phyloP scores from a whole-genome alignment of 2,888 invertebrate species.

The Zygaena filipendulae region DNA sequence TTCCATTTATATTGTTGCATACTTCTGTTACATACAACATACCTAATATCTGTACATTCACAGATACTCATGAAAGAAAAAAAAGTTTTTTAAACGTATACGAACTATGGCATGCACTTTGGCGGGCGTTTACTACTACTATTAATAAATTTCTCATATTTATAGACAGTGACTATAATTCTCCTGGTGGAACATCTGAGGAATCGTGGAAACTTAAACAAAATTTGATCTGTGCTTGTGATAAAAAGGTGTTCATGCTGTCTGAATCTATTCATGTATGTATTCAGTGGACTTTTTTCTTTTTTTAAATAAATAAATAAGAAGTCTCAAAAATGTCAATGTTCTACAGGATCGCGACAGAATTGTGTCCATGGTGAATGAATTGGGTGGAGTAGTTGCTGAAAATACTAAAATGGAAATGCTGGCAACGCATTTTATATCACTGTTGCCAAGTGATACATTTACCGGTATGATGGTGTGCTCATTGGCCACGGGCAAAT shows the following conservation, averaged over 20 bases:
- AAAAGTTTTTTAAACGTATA: no score
- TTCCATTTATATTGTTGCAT: no score
- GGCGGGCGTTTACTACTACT: no score
- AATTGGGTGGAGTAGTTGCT: constrained; percentile 55
- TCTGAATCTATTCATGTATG: constrained; percentile 53
- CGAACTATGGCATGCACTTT: no score
- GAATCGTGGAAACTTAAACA: constrained; percentile 60
- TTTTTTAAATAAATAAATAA: no score
- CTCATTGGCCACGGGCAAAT: constrained; percentile 55
- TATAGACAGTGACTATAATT: constrained; percentile 54
- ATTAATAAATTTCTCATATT: no score
- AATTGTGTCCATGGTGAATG: constrained; percentile 49
- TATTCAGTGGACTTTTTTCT: constrained; percentile 11
- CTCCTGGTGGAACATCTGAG: constrained; percentile 60
- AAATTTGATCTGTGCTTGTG: constrained; percentile 57
- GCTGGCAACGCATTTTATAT: constrained; percentile 56
- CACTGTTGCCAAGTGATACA: constrained; percentile 49
- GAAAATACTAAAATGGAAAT: constrained; percentile 64
- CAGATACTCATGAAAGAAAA: no score
- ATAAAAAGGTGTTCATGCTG: constrained; percentile 58
- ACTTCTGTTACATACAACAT: no score
- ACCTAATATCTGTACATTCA: no score
- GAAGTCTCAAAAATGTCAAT: no score
- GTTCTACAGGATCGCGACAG: constrained; percentile 56
- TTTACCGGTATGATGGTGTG: constrained; percentile 62